These are phyloP conservation scores for Emydocephalus ijimae DNA, from an alignment of 2,113 vertebrate species.

Conservation along the genomic window DNA sequence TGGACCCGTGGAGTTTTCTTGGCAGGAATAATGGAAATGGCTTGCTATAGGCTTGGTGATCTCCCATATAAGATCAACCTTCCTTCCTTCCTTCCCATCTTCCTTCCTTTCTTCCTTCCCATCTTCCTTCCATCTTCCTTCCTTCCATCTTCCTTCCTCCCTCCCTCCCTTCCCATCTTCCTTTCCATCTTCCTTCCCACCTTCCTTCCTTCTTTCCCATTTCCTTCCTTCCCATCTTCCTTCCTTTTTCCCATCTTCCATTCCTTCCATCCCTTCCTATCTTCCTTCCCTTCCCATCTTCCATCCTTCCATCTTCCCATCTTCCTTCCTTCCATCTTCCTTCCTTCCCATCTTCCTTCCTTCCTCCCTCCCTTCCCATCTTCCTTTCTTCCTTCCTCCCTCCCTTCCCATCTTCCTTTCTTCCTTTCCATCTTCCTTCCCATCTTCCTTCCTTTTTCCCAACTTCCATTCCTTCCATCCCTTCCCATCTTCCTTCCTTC, in stretches of 20 bases:
- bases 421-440: too few species aligned
- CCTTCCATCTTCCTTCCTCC: not conserved
- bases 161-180: not conserved
- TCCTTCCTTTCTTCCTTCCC: not conserved
- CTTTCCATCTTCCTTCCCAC: too few species aligned
- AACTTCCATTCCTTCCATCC: too few species aligned
- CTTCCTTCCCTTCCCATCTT: too few species aligned
- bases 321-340: too few species aligned
- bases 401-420: not conserved
- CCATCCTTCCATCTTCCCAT: not conserved
- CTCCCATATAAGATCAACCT: not conserved
- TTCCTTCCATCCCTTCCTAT: too few species aligned
- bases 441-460: not conserved
- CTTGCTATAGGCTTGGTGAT: not conserved
- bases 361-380: too few species aligned
- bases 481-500: not conserved
- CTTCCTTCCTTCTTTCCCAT: too few species aligned
- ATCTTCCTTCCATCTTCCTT: too few species aligned
- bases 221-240: too few species aligned
- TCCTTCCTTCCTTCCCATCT: not conserved
- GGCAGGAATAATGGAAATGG: not conserved
- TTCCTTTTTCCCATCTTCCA: too few species aligned
- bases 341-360: not conserved
- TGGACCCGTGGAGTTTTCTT: not conserved
- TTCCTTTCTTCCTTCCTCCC: too few species aligned